phyloP scores from a whole-genome alignment of 2,797 vertebrate genomes.

The Crocodylus rhombifer region DNA sequence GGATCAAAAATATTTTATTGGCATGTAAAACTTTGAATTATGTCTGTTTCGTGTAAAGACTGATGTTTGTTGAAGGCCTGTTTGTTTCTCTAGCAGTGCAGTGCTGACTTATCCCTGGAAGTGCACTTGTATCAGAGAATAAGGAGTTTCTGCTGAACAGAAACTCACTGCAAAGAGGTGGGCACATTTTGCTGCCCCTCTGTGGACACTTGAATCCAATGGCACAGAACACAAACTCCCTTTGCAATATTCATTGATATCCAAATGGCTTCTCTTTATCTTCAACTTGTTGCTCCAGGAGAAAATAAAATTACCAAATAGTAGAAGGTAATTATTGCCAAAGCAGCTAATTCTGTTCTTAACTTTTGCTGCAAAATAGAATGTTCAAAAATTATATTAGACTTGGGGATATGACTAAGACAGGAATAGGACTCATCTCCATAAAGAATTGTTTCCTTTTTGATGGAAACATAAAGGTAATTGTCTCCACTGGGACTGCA shows the following conservation, averaged over 20 bases:
- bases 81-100: background rate
- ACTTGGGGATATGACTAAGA: background rate
- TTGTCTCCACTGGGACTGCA: conserved; percentile 49
- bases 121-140: background rate
- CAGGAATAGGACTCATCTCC: background rate
- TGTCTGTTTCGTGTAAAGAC: background rate
- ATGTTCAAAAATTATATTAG: conserved; percentile 28
- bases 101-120: background rate
- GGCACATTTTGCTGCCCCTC: background rate
- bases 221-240: background rate
- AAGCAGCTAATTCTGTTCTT: background rate
- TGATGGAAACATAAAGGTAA: conserved; percentile 46
- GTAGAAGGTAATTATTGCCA: background rate
- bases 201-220: background rate
- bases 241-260: background rate
- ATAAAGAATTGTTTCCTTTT: conserved; percentile 38
- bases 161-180: background rate
- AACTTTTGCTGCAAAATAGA: conserved; percentile 6
- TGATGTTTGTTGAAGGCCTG: background rate
- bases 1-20: background rate
- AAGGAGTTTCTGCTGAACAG: background rate
- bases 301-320: background rate
- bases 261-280: background rate
- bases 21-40: background rate
- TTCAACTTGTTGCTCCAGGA: background rate